These are phyloP conservation scores for Hydriomena furcata DNA, from an alignment of 2,888 invertebrate species.

Conservation along the genomic window DNA sequence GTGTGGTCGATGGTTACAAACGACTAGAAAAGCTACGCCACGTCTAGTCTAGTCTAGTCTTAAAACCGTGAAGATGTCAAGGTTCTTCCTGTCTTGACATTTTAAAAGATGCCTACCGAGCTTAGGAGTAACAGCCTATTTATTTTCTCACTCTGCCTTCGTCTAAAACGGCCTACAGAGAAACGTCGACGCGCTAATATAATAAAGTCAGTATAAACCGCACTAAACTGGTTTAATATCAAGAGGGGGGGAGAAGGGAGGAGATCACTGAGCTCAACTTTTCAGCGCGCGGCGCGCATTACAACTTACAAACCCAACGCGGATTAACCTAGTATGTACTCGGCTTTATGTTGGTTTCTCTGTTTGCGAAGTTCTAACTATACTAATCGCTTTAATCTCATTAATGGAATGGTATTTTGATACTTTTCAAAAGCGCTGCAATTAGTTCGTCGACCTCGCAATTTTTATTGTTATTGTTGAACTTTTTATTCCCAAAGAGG, in stretches of 20 bases:
- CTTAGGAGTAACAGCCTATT: too few species aligned
- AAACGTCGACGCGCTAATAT: conserved; percentile 74
- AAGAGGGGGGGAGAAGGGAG: conserved; percentile 63
- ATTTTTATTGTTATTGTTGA: too few species aligned
- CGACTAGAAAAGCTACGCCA: too few species aligned
- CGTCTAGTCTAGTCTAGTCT: too few species aligned
- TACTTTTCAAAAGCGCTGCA: neutral
- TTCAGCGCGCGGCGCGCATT: conserved; percentile 64
- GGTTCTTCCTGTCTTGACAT: too few species aligned
- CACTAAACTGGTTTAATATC: conserved; percentile 77
- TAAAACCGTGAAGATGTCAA: too few species aligned
- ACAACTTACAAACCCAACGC: conserved; percentile 47
- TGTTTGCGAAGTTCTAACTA: conserved; percentile 51
- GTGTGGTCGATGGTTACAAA: too few species aligned
- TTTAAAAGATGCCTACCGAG: too few species aligned
- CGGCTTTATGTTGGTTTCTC: conserved; percentile 65
- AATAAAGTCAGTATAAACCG: conserved; percentile 77
- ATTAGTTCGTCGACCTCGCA: too few species aligned
- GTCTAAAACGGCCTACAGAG: conserved; percentile 66
- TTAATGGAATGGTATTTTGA: conserved; percentile 4
- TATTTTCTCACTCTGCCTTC: conserved; percentile 34
- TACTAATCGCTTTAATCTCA: conserved; percentile 38
- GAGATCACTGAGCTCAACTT: conserved; percentile 60
- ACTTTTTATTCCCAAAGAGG: too few species aligned
- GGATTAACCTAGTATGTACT: conserved; percentile 51